Evolutionary conservation across 2,888 invertebrate genomes (phyloP).

Genomic region (Sinopyrophorus schimmeli): DNA sequence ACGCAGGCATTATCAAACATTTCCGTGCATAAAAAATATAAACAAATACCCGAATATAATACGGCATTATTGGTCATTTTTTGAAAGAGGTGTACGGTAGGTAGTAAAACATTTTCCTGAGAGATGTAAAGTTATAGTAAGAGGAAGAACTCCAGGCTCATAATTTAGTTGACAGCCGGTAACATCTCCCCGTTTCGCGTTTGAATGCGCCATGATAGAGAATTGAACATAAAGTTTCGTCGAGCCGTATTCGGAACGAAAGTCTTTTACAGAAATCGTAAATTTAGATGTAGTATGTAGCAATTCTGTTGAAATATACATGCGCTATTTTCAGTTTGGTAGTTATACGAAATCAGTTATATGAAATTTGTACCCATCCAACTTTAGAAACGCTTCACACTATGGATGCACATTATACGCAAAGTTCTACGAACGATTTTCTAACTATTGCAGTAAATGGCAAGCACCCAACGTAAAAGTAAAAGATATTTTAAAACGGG

Average conservation of each 20-base stretch:
- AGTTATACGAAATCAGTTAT: slow-evolving; percentile 23
- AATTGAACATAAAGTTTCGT: slow-evolving; percentile 34
- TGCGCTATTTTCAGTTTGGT: slow-evolving; percentile 21
- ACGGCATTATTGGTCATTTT: slow-evolving; percentile 30
- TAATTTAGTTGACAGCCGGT: slow-evolving; percentile 32
- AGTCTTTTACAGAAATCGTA: slow-evolving; percentile 32
- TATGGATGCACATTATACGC: too few species aligned
- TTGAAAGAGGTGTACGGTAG: slow-evolving; percentile 24
- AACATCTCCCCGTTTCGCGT: slow-evolving; percentile 30
- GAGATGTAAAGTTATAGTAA: slow-evolving; percentile 29
- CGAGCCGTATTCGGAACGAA: slow-evolving; percentile 29
- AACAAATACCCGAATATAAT: slow-evolving; percentile 14
- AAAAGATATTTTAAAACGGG: too few species aligned
- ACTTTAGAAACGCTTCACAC: too few species aligned
- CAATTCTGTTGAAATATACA: slow-evolving; percentile 31
- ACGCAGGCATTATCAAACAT: too few species aligned
- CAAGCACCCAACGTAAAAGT: too few species aligned
- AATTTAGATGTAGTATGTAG: slow-evolving; percentile 29
- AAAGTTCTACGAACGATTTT: too few species aligned
- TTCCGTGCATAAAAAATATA: background rate
- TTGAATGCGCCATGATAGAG: slow-evolving; percentile 33
- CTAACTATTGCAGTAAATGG: too few species aligned
- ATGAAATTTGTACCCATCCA: slow-evolving; percentile 12
- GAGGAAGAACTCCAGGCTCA: slow-evolving; percentile 26
- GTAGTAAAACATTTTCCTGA: slow-evolving; percentile 30